Evolutionary conservation across 2,888 invertebrate genomes (phyloP).

Genomic region (Lithophane socia): DNA sequence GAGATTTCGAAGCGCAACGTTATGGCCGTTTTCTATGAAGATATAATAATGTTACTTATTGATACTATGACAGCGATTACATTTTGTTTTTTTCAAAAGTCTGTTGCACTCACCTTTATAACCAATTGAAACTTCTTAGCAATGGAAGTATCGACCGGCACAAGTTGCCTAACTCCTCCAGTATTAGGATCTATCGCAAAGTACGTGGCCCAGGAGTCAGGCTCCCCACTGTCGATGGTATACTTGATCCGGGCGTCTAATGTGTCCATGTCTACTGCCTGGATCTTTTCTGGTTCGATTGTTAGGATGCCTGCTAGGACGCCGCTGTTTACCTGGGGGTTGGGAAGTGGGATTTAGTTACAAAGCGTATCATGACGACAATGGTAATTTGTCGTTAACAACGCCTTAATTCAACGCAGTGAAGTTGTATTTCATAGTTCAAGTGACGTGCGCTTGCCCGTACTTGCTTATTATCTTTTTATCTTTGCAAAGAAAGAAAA

Average conservation of each 20-base stretch:
- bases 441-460: background rate
- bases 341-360: background rate
- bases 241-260: constrained; percentile 95
- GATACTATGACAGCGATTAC: too few relatives aligned
- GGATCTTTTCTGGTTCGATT: constrained; percentile 96
- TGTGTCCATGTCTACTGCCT: constrained; percentile 97
- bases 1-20: too few relatives aligned
- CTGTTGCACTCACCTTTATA: constrained; percentile 91
- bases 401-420: background rate
- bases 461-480: background rate
- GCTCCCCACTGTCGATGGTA: constrained; percentile 95
- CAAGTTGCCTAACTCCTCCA: constrained; percentile 95
- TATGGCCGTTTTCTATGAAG: too few relatives aligned
- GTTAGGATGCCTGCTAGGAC: constrained; percentile 95
- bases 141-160: constrained; percentile 95
- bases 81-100: too few relatives aligned
- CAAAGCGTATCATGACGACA: too few relatives aligned
- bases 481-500: background rate
- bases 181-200: constrained; percentile 95
- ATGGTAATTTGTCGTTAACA: too few relatives aligned
- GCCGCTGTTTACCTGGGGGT: constrained; percentile 94
- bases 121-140: constrained; percentile 95
- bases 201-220: constrained; percentile 94
- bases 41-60: too few relatives aligned
- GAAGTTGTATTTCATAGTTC: background rate